Percentiles rank a stretch among this genome's conserved stretches.
Conservation (phyloP, 2,113 vertebrate species). For the Mesoclemmys tuberculata region DNA sequence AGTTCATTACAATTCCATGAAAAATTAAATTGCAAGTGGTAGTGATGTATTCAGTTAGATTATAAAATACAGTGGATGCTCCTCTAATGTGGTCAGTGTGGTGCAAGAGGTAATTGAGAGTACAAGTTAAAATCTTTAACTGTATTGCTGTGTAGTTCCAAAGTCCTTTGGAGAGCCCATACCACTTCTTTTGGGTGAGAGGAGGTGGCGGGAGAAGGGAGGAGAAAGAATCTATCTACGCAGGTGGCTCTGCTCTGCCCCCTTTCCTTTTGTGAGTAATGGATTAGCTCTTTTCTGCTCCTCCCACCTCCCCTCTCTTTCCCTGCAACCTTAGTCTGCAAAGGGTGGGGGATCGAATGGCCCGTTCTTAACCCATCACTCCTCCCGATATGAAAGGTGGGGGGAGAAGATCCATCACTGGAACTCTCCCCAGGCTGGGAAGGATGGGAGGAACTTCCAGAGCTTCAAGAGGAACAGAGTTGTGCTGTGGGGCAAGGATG, state of each 20-base stretch:
- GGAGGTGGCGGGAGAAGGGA: not conserved
- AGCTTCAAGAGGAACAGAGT: slow-evolving; percentile 27
- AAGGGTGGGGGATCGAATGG: not conserved
- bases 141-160: fast-evolving
- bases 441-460: not conserved
- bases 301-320: slow-evolving; percentile 1
- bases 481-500: not conserved
- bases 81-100: slow-evolving; percentile 26
- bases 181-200: not conserved
- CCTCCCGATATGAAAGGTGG: no score
- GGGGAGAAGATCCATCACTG: not conserved
- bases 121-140: slow-evolving; percentile 1
- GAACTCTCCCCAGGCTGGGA: not conserved
- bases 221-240: not conserved
- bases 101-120: slow-evolving; percentile 1
- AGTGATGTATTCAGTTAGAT: not conserved
- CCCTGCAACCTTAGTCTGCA: slow-evolving; percentile 42
- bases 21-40: not conserved
- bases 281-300: slow-evolving; percentile 3
- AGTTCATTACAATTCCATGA: not conserved
- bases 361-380: not conserved
- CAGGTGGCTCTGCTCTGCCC: not conserved
- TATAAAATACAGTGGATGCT: not conserved
- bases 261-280: slow-evolving; percentile 6
- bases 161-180: not conserved